phyloP scores from a whole-genome alignment of 2,113 vertebrate genomes.

The Haemorhous mexicanus region DNA sequence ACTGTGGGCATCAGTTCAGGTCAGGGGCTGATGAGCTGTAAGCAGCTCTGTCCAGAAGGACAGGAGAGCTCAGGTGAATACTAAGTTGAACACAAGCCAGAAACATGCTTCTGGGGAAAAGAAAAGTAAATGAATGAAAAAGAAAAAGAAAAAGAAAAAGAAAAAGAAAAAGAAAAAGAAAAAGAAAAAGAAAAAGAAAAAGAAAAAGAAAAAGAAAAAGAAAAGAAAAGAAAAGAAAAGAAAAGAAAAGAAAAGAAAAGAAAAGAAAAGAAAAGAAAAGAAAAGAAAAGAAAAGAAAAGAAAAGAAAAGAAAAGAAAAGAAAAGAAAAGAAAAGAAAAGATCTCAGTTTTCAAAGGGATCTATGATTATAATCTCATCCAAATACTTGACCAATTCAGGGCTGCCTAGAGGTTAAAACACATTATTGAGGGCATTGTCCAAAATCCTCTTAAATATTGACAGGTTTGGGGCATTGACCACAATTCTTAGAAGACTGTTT shows the following conservation, averaged over 20 bases:
- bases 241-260: too few species aligned
- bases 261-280: too few species aligned
- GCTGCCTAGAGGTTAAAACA: neutral
- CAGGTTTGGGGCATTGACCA: rapidly evolving
- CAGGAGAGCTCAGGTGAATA: neutral
- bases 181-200: too few species aligned
- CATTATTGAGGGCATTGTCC: neutral
- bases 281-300: too few species aligned
- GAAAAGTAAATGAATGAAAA: too few species aligned
- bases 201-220: too few species aligned
- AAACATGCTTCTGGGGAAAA: rapidly evolving
- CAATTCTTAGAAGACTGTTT: neutral
- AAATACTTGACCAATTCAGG: neutral
- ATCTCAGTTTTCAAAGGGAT: neutral
- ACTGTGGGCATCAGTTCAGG: neutral
- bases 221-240: too few species aligned
- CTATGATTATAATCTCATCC: neutral
- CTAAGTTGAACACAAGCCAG: neutral
- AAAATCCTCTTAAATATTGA: neutral
- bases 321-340: too few species aligned
- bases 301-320: too few species aligned
- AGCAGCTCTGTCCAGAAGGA: neutral
- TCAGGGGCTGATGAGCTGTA: neutral
- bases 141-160: too few species aligned
- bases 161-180: too few species aligned